Evolutionary conservation across 30 jellyfish, hydroid and myxozoan genomes (phyloP).

Genomic region (Aurelia aurita complex sp. Pacific): DNA sequence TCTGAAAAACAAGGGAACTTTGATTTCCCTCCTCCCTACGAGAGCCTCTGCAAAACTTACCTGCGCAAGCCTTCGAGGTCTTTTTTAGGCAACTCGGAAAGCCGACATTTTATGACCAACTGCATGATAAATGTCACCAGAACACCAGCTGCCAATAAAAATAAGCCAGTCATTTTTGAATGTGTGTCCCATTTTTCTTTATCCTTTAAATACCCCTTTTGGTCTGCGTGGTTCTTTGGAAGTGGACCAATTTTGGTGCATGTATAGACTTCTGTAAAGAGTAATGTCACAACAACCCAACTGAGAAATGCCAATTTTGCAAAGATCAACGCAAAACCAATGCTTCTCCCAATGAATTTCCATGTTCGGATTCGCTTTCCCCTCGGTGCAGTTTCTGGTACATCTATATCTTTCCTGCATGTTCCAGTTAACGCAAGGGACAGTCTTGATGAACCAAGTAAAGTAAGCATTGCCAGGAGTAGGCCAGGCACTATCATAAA

Average conservation of each 20-base stretch:
- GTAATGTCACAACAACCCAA: slow-evolving; percentile 25
- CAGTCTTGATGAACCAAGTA: not conserved
- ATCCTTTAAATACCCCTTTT: not conserved
- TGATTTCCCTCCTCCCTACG: not conserved
- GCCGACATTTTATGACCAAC: slow-evolving; percentile 24
- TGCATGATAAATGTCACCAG: not conserved
- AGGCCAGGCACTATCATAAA: slow-evolving; percentile 30
- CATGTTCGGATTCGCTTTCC: not conserved
- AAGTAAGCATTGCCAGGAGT: not conserved
- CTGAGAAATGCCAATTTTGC: slow-evolving; percentile 4
- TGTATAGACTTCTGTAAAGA: slow-evolving; percentile 19
- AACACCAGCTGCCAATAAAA: slow-evolving; percentile 16
- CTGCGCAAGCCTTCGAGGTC: slow-evolving; percentile 44
- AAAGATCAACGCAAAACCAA: not conserved
- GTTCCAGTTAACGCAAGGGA: slow-evolving; percentile 1
- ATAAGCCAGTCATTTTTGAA: slow-evolving; percentile 22
- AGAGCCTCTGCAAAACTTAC: not conserved
- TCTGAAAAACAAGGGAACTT: not conserved
- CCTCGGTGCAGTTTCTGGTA: not conserved
- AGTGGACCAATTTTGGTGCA: slow-evolving; percentile 39
- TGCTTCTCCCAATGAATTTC: not conserved
- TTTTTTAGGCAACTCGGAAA: slow-evolving; percentile 34
- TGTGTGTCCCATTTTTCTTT: slow-evolving; percentile 5
- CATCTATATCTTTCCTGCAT: slow-evolving; percentile 19
- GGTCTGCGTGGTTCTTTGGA: not conserved